Evolutionary conservation across 2,113 vertebrate genomes (phyloP).

Genomic region (Dipodomys stephensi): DNA sequence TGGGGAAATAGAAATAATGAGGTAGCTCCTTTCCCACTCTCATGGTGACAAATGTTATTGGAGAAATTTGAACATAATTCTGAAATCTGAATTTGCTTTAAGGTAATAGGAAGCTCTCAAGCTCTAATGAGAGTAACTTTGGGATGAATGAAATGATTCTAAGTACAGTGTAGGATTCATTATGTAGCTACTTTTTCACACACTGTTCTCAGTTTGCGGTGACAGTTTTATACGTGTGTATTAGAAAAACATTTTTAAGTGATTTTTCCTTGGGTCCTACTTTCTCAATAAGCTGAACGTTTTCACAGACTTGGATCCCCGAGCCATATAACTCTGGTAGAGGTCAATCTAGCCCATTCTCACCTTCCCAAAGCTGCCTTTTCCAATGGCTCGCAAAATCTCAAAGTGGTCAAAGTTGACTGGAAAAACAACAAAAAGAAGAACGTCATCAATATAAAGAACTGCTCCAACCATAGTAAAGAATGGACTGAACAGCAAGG

Average conservation of each 20-base stretch:
- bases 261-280: neutral
- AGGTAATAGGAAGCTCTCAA: neutral
- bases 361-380: constrained; percentile 99
- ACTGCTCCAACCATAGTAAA: neutral
- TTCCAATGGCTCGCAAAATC: constrained; percentile 97
- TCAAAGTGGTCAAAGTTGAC: constrained; percentile 99
- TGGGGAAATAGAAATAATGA: neutral
- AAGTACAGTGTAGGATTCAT: neutral
- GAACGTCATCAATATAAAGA: neutral
- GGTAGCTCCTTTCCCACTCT: neutral
- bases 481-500: neutral
- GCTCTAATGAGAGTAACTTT: neutral
- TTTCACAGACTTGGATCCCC: neutral
- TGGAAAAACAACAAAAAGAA: constrained; percentile 83
- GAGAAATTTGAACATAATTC: neutral
- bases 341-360: constrained; percentile 69
- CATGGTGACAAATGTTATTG: neutral
- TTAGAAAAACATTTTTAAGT: neutral
- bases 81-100: neutral
- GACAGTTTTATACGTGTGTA: neutral
- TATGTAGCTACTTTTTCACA: neutral
- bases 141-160: neutral
- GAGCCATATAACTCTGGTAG: no score
- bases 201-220: neutral
- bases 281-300: neutral